Conservation (phyloP, 2,888 invertebrate species). For the Lapara coniferarum region DNA sequence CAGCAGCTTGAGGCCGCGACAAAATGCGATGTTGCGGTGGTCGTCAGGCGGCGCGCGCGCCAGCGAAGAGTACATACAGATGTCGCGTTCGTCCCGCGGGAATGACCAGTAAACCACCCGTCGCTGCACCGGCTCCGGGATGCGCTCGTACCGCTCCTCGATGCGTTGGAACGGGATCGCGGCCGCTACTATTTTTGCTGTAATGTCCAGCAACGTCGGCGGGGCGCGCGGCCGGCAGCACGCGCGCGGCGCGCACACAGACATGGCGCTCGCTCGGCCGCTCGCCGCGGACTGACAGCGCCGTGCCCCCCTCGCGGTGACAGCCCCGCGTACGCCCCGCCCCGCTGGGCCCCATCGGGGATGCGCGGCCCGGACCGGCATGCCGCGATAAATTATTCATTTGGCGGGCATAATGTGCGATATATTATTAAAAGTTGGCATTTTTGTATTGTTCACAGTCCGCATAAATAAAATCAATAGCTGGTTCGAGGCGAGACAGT, state of each 20-base stretch:
- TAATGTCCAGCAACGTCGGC: slow-evolving; percentile 91
- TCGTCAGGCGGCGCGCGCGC: slow-evolving; percentile 85
- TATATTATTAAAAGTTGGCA: slow-evolving; percentile 83
- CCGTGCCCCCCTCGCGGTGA: slow-evolving; percentile 50
- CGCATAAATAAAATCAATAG: slow-evolving; percentile 62
- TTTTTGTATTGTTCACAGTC: slow-evolving; percentile 71
- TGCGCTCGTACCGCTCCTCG: slow-evolving; percentile 93
- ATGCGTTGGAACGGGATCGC: slow-evolving; percentile 93
- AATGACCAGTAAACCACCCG: slow-evolving; percentile 95
- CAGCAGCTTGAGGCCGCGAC: slow-evolving; percentile 92
- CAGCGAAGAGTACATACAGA: slow-evolving; percentile 94
- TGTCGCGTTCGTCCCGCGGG: slow-evolving; percentile 93
- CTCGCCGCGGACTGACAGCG: slow-evolving; percentile 78
- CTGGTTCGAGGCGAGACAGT: slow-evolving; percentile 37
- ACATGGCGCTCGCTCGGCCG: slow-evolving; percentile 82
- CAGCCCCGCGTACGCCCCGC: slow-evolving; percentile 42
- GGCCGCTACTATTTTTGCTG: slow-evolving; percentile 92
- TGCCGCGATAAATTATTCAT: slow-evolving; percentile 81
- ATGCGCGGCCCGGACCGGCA: slow-evolving; percentile 78
- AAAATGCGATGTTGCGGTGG: slow-evolving; percentile 92
- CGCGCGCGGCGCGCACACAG: slow-evolving; percentile 81
- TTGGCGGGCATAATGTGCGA: slow-evolving; percentile 81
- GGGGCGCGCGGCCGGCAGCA: slow-evolving; percentile 85
- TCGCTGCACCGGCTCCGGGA: slow-evolving; percentile 94
- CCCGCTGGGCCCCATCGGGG: slow-evolving; percentile 59